Evolutionary conservation across 2,888 invertebrate genomes (phyloP).

Genomic region (Hemistola chrysoprasaria): DNA sequence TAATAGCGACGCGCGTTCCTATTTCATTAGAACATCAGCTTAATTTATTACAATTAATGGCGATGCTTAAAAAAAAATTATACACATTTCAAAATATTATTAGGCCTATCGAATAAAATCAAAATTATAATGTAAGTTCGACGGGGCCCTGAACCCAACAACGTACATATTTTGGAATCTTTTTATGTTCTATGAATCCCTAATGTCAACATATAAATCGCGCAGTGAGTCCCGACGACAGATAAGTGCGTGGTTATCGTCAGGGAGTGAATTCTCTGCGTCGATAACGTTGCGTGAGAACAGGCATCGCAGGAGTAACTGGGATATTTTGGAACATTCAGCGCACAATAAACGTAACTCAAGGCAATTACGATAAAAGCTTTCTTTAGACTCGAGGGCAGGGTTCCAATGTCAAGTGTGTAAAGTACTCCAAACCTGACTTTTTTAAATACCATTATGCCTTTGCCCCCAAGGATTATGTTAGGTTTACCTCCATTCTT

Average conservation of each 20-base stretch:
- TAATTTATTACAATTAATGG: too few relatives aligned
- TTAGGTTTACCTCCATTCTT: too few relatives aligned
- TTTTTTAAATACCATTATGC: too few relatives aligned
- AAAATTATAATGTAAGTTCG: too few relatives aligned
- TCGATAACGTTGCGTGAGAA: conserved; percentile 69
- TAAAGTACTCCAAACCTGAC: conserved; percentile 28
- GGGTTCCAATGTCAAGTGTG: conserved; percentile 31
- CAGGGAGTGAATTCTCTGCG: conserved; percentile 50
- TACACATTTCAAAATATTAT: too few relatives aligned
- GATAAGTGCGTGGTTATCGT: conserved; percentile 70
- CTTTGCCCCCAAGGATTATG: too few relatives aligned
- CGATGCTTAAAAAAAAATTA: too few relatives aligned
- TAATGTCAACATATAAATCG: conserved; percentile 49
- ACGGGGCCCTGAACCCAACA: too few relatives aligned
- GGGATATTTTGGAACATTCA: conserved; percentile 45
- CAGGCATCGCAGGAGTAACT: conserved; percentile 51
- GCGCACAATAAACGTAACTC: conserved; percentile 44
- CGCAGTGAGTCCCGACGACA: conserved; percentile 42
- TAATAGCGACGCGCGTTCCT: too few relatives aligned
- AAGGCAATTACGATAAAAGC: conserved; percentile 43
- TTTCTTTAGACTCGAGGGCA: conserved; percentile 32
- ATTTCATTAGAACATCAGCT: too few relatives aligned
- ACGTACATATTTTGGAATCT: too few relatives aligned
- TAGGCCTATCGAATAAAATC: too few relatives aligned
- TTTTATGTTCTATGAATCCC: conserved; percentile 24